These are phyloP conservation scores for Listrodromus nycthemerus DNA, from an alignment of 2,888 invertebrate species.

Conservation along the genomic window DNA sequence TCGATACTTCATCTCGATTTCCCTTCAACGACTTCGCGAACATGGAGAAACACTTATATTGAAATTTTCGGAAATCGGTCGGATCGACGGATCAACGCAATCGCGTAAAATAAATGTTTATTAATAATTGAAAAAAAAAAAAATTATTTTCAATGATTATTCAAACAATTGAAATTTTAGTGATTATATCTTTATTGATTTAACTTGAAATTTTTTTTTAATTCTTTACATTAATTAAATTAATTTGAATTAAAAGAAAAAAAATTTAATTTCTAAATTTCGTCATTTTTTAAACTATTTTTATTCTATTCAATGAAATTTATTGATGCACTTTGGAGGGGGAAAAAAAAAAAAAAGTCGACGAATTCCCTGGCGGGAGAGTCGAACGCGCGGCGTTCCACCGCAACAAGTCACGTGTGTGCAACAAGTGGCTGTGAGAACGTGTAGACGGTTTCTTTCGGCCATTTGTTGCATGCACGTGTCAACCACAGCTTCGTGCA, in stretches of 20 bases:
- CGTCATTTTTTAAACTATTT: neutral
- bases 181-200: neutral
- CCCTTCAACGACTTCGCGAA: no score
- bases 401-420: conserved; percentile 41
- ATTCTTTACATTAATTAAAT: neutral
- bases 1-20: no score
- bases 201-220: neutral
- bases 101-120: no score
- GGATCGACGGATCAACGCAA: no score
- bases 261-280: neutral
- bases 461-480: no score
- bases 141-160: no score
- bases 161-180: no score
- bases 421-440: conserved; percentile 8
- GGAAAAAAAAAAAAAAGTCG: neutral
- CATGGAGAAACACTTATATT: no score
- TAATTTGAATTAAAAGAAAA: neutral
- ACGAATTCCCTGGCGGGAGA: neutral
- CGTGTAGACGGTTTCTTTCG: neutral
- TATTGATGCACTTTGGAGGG: neutral
- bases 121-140: no score
- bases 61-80: no score
- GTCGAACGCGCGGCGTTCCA: neutral
- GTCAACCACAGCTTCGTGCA: neutral
- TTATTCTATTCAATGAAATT: neutral